Percentiles rank a stretch among this genome's conserved stretches.
phyloP scores from a whole-genome alignment of 2,888 invertebrate species.

The Pecten maximus region DNA sequence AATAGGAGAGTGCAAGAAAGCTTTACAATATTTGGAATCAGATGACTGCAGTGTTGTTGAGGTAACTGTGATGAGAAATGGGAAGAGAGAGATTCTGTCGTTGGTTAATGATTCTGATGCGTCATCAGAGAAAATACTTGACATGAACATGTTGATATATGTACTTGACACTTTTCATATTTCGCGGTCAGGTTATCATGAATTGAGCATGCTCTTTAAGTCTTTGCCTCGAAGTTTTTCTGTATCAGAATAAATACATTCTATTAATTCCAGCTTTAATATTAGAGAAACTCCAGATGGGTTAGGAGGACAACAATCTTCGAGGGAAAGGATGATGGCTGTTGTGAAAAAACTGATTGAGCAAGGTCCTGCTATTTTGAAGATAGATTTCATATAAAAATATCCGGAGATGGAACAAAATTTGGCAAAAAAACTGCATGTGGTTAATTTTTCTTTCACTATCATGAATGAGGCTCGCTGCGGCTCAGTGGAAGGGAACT shows the following conservation, averaged over 20 bases:
- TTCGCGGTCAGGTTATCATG: not conserved
- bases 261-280: not conserved
- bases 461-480: too few species aligned
- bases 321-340: not conserved
- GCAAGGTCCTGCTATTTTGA: not conserved
- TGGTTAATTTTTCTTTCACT: too few species aligned
- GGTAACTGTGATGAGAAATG: not conserved
- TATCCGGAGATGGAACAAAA: not conserved
- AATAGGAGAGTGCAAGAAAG: not conserved
- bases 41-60: not conserved
- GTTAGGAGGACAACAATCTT: not conserved
- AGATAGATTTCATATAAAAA: not conserved
- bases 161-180: not conserved
- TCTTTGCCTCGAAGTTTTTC: conserved; percentile 27
- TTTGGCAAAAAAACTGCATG: not conserved
- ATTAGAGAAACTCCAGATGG: not conserved
- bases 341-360: not conserved
- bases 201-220: not conserved
- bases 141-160: too few species aligned
- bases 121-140: too few species aligned
- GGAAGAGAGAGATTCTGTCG: too few species aligned
- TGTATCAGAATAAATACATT: conserved; percentile 6
- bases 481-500: too few species aligned
- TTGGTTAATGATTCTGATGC: too few species aligned
- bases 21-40: not conserved